Evolutionary conservation across 2,113 vertebrate genomes (phyloP).

Genomic region (Malurus cyaneus): DNA sequence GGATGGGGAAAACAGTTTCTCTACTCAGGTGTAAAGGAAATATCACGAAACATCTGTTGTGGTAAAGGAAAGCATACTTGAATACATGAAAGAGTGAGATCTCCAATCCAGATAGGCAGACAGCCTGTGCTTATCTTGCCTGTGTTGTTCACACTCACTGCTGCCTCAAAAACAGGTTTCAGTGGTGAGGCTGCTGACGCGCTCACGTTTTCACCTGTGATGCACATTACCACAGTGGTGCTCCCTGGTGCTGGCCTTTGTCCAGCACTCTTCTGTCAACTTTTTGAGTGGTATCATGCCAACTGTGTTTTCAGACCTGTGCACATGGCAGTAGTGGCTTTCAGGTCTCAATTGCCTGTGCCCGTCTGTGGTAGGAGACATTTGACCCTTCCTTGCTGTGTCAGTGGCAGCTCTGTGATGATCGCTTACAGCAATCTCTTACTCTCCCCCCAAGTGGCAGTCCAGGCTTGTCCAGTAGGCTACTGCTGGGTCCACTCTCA

Average conservation of each 20-base stretch:
- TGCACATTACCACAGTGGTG: rapidly evolving
- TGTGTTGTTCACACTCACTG: rapidly evolving
- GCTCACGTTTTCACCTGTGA: rapidly evolving
- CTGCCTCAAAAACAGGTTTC: not conserved
- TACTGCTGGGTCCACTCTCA: rapidly evolving
- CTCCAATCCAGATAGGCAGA: conserved; percentile 4
- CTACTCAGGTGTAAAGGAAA: not conserved
- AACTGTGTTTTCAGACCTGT: rapidly evolving
- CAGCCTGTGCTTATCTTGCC: not conserved
- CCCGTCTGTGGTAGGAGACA: not conserved
- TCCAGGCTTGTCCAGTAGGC: not conserved
- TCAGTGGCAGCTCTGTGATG: not conserved
- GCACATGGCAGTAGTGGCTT: not conserved
- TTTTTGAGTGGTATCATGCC: not conserved
- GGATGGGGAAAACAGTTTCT: not conserved
- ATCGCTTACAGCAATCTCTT: not conserved
- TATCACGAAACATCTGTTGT: not conserved
- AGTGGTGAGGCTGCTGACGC: rapidly evolving
- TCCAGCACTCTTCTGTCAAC: rapidly evolving
- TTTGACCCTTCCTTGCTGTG: not conserved
- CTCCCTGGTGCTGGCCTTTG: not conserved
- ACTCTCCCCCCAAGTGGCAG: rapidly evolving
- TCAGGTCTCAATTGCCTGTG: too few relatives aligned
- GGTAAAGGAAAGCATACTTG: not conserved
- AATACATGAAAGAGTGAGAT: not conserved